Base-by-base conservation (phyloP, 2,113 vertebrate genomes). In the Ifrita kowaldi region DNA sequence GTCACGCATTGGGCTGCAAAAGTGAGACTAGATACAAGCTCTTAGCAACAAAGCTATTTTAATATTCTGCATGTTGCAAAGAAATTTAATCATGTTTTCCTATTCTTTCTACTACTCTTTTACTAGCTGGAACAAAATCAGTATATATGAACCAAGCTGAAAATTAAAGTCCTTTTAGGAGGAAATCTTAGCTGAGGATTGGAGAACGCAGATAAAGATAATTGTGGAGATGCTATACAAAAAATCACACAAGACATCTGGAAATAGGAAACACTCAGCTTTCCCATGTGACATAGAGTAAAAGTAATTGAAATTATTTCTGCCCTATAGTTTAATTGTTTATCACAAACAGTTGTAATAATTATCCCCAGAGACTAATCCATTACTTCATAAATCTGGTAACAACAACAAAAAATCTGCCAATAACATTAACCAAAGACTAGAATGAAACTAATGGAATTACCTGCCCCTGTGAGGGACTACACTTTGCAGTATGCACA, bases 241-340 rank as follows among this genome's bases (percentile, higher is more conserved):
- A 87, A 77, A 33, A 47, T 26, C 32, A 42, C 4, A 20, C 32
- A 90, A 80, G n/a, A 80, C 11, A 7, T 85, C 41, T 41, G 37
- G 39, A 87, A 62, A 44, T 8, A 65, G 11, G n/a, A 84, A 73
- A 68, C 13, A 32, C 8, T 76, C 52, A 87, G 52, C 7, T 15
- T 90, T 33, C 39, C 28, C 11, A 71, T 84, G 37, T 50, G 41
- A 75, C 11, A 4, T 42, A 77, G 8, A 69, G 5, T 50, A 88
- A 91, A 64, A 47, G 3, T 60, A 87, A 89, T 89, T 62, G 62
- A 87, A 87, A 91, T 59, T 0, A 87, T 76, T 91, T 95, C 47
- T 91, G 27, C 6, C 15, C 15, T 49, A 16, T 41, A 92, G 32
- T 75, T 90, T 85, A 91, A 83, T 93, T 80, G 52, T 52, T 94